phyloP scores from a whole-genome alignment of 1,140 invertebrate species.

The Daktulosphaira vitifoliae region DNA sequence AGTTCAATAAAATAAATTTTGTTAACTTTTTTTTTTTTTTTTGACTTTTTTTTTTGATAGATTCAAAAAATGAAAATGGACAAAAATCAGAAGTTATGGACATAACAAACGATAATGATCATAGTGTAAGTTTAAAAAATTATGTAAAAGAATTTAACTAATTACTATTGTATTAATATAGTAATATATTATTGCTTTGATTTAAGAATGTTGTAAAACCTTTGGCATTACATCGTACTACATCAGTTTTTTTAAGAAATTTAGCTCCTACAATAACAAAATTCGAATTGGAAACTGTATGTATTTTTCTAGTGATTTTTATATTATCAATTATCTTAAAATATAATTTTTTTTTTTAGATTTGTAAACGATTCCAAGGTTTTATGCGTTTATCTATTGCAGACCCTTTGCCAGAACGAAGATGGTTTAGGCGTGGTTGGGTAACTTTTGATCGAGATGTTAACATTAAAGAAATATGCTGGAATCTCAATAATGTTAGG shows the following conservation, averaged over 20 bases:
- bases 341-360: conserved; percentile 47
- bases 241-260: conserved; percentile 93
- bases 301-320: conserved; percentile 39
- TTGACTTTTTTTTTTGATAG: no score
- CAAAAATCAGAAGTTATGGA: conserved; percentile 22
- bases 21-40: no score
- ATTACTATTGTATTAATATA: background rate
- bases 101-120: conserved; percentile 26
- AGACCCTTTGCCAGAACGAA: conserved; percentile 88
- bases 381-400: conserved; percentile 94
- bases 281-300: conserved; percentile 90
- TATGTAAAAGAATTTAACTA: no score
- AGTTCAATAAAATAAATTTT: no score
- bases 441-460: conserved; percentile 94
- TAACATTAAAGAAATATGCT: conserved; percentile 99
- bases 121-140: conserved; percentile 23
- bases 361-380: conserved; percentile 90
- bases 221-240: conserved; percentile 79
- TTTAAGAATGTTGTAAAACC: conserved; percentile 47
- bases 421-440: conserved; percentile 95
- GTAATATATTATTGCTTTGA: background rate
- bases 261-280: conserved; percentile 92
- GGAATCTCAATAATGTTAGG: conserved; percentile 93
- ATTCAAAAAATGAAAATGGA: background rate
- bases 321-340: background rate